Conservation (phyloP, 2,113 vertebrate genomes). For the Onychostoma macrolepis region DNA sequence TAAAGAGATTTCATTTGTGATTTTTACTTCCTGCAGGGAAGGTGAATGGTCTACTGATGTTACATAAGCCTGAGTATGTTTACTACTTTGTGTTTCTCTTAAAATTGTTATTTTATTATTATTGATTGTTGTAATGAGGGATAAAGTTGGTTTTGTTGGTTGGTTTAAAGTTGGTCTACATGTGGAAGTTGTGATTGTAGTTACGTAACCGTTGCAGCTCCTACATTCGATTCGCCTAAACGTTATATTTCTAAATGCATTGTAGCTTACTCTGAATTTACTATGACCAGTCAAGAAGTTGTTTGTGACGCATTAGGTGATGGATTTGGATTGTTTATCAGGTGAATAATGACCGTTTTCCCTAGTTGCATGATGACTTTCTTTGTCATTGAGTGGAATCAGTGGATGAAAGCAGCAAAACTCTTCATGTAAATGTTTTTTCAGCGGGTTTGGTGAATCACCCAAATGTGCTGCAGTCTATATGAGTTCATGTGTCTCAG, state of each 20-base stretch:
- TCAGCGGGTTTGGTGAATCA: neutral
- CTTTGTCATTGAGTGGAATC: neutral
- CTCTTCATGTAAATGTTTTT: neutral
- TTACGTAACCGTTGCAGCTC: neutral
- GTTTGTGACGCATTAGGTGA: neutral
- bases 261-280: neutral
- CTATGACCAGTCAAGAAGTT: neutral
- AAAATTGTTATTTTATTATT: neutral
- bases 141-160: neutral
- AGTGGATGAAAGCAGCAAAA: neutral
- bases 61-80: neutral
- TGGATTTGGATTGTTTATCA: neutral
- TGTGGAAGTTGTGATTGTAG: neutral
- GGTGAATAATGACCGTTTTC: neutral
- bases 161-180: neutral
- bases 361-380: neutral
- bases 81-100: neutral
- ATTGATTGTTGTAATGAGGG: neutral
- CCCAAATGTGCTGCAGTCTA: neutral
- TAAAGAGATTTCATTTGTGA: neutral
- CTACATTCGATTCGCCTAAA: neutral
- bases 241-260: neutral
- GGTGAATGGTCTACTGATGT: neutral
- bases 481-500: neutral
- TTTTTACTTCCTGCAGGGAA: neutral